Base-by-base conservation (phyloP, 2,888 invertebrate species). In the Drosophila stalkeri region DNA sequence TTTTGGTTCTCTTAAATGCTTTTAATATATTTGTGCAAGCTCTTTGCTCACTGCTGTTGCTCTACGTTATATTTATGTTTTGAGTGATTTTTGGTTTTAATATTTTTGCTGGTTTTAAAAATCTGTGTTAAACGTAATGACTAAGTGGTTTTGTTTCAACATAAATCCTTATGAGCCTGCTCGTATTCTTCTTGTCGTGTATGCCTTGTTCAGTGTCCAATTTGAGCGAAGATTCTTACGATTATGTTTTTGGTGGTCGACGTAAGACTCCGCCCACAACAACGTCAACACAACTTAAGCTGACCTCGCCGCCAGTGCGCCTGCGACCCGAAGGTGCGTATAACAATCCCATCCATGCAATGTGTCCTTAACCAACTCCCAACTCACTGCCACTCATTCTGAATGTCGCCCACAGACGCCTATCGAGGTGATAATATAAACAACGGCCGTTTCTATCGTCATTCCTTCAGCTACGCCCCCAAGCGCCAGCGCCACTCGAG, bases 201-300 rank as follows among this genome's bases (percentile, higher is more conserved):
- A 47, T 72, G 75, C 74, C 70, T 55, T 61, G 55, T 84, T 75
- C 90, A 93, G 93, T 93, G 92, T 92, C 93, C 92, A 93, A 92
- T 92, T 93, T 93, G 92, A 93, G 93, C 91, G 93, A 93, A 92
- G 93, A 92, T 91, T 93, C 93, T 89, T 93, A 93, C 92, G 93
- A 93, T 93, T 93, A 93, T 93, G 93, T 93, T 91, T 93, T 93
- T 93, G 93, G 93, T 92, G 93, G 93, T 92, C 93, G 93, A 91
- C 91, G 92, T 90, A 92, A 93, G 91, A 92, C 92, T 90, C 92
- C 93, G 91, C 92, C 93, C 89, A 90, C 93, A 89, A 91, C 92
- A 90, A 93, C 91, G 81, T 90, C 91, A 81, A 91, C 93, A 90
- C 85, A 86, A 90, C 92, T 93, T 88, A 93, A 93, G 93, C 93